These are phyloP conservation scores for Ceramica pisi DNA, from an alignment of 2,888 invertebrate genomes.

Conservation along the genomic window DNA sequence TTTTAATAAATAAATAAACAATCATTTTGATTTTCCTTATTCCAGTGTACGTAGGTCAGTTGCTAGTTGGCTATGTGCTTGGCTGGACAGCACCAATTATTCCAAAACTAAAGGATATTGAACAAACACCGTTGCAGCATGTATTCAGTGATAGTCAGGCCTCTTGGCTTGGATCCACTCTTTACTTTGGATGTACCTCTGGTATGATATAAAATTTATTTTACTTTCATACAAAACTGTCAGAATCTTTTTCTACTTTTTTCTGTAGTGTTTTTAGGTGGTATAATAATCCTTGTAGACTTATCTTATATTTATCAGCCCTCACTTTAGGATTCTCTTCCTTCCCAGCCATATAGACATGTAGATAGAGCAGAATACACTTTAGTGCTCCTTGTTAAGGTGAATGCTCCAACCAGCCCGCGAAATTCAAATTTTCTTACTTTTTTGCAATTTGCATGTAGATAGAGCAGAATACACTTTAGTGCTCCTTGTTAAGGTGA, in stretches of 20 bases:
- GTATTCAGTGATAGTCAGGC: slow-evolving; percentile 13
- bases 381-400: no score
- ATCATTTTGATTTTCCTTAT: background rate
- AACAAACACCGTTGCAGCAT: slow-evolving; percentile 19
- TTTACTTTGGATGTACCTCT: slow-evolving; percentile 20
- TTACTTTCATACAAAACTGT: no score
- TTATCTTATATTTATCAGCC: background rate
- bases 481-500: no score
- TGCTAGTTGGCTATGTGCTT: slow-evolving; percentile 20
- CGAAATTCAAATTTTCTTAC: no score
- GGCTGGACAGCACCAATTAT: slow-evolving; percentile 50
- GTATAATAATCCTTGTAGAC: background rate
- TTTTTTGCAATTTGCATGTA: no score
- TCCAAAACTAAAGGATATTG: slow-evolving; percentile 32
- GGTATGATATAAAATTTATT: slow-evolving; percentile 10
- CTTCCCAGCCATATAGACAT: no score
- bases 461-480: no score
- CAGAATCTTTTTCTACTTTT: background rate
- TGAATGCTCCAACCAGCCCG: no score
- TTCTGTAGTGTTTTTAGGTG: background rate
- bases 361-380: no score
- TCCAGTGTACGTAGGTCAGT: slow-evolving; percentile 43
- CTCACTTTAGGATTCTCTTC: background rate
- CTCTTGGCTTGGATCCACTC: slow-evolving; percentile 34
- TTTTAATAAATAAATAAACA: no score